These are phyloP conservation scores for Agrochola circellaris DNA, from an alignment of 2,888 invertebrate genomes.

Conservation along the genomic window DNA sequence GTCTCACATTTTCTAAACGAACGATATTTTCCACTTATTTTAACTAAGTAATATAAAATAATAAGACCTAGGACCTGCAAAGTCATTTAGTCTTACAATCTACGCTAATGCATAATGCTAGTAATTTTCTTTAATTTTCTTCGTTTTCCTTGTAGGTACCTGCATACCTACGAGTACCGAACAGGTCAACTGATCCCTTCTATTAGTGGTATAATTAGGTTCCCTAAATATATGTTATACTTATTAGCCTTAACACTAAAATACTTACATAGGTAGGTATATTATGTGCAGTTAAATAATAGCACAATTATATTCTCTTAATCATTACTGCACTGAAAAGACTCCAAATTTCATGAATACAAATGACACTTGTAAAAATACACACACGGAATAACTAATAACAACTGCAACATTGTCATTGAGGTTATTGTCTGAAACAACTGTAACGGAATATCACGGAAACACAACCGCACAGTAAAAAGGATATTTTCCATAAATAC, in stretches of 20 bases:
- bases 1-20: background rate
- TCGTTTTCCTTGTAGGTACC: background rate
- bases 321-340: slow-evolving; percentile 27
- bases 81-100: background rate
- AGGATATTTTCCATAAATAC: slow-evolving; percentile 33
- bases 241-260: background rate
- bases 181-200: background rate
- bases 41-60: background rate
- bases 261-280: slow-evolving; percentile 32
- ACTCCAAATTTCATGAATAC: slow-evolving; percentile 30
- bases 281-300: background rate
- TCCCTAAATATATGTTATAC: background rate
- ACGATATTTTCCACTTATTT: background rate
- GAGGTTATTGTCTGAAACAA: slow-evolving; percentile 63
- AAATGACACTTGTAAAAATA: slow-evolving; percentile 52
- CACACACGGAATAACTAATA: slow-evolving; percentile 65
- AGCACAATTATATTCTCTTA: slow-evolving; percentile 11
- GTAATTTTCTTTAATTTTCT: background rate
- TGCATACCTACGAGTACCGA: background rate
- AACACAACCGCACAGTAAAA: slow-evolving; percentile 30
- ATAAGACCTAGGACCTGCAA: too few relatives aligned
- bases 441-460: background rate
- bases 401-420: slow-evolving; percentile 64
- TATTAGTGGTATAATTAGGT: background rate
- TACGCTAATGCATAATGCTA: background rate